Evolutionary conservation across 2,113 vertebrate species (phyloP).

Genomic region (Festucalex cinctus): DNA sequence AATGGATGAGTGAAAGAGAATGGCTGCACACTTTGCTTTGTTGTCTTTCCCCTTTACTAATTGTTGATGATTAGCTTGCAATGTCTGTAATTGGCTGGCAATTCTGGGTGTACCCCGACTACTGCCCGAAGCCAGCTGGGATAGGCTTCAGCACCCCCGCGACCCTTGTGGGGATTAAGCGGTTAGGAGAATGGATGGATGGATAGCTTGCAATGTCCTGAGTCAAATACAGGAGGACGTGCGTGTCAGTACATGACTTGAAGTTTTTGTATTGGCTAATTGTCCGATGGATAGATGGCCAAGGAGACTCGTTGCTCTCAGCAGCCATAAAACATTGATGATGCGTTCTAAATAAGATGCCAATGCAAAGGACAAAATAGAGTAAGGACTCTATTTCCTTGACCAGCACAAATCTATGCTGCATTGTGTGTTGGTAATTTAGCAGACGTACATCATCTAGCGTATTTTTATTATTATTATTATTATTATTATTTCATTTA

Average conservation of each 20-base stretch:
- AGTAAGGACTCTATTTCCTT: too few species aligned
- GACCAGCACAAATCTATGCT: too few species aligned
- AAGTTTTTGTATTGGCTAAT: slow-evolving; percentile 46
- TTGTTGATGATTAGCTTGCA: slow-evolving; percentile 56
- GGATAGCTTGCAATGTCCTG: slow-evolving; percentile 52
- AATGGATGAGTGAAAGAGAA: slow-evolving; percentile 64
- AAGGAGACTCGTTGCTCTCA: slow-evolving; percentile 4
- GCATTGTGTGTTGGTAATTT: too few species aligned
- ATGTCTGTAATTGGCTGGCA: too few species aligned
- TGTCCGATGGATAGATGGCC: slow-evolving; percentile 40
- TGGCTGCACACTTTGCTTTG: slow-evolving; percentile 58
- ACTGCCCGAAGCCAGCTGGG: too few species aligned
- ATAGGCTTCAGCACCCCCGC: too few species aligned
- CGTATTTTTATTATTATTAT: too few species aligned
- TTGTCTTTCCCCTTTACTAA: slow-evolving; percentile 58
- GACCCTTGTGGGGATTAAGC: too few species aligned
- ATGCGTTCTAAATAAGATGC: not conserved
- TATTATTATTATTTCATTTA: too few species aligned
- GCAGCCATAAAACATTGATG: not conserved
- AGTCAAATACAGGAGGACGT: slow-evolving; percentile 42
- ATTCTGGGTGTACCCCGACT: too few species aligned
- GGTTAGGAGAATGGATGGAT: too few species aligned
- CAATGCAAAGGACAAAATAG: not conserved
- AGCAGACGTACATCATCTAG: too few species aligned
- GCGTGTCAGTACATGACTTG: slow-evolving; percentile 9